Conservation (phyloP, 2,113 vertebrate species). For the Sciurus niger region DNA sequence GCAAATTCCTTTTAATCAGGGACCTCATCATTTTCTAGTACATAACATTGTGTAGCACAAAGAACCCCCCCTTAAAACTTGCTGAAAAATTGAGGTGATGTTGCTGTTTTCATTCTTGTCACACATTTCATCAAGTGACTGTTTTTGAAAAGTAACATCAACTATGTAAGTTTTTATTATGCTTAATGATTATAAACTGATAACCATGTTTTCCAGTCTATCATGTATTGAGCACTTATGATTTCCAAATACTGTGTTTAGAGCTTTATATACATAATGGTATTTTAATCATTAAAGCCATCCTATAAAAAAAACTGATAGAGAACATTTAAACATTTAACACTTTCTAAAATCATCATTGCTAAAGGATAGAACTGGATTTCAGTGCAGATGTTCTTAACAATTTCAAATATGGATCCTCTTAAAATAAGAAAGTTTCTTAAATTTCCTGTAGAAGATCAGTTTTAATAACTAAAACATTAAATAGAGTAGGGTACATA, state of each 20-base stretch:
- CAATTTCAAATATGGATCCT: not conserved
- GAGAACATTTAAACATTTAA: conserved; percentile 2
- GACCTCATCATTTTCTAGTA: not conserved
- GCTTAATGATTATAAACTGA: not conserved
- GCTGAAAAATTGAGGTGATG: not conserved
- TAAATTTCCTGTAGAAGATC: not conserved
- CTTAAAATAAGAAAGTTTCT: conserved; percentile 46
- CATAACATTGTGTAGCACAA: not conserved
- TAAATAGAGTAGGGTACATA: not conserved
- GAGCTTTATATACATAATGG: not conserved
- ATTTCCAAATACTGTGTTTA: conserved; percentile 15
- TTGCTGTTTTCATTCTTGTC: conserved; percentile 40
- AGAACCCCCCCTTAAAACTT: not conserved
- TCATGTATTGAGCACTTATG: not conserved
- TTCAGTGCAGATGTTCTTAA: not conserved
- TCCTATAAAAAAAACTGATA: not conserved
- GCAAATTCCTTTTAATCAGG: conserved; percentile 27
- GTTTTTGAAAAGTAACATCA: conserved; percentile 52
- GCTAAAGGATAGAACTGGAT: not conserved
- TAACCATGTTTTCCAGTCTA: conserved; percentile 2
- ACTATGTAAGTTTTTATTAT: conserved; percentile 59
- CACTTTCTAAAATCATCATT: conserved; percentile 2
- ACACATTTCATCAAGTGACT: conserved; percentile 32
- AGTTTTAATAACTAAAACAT: not conserved
- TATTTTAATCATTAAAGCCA: conserved; percentile 13